phyloP scores from a whole-genome alignment of 2,888 invertebrate genomes.

The Stenodema calcarata region DNA sequence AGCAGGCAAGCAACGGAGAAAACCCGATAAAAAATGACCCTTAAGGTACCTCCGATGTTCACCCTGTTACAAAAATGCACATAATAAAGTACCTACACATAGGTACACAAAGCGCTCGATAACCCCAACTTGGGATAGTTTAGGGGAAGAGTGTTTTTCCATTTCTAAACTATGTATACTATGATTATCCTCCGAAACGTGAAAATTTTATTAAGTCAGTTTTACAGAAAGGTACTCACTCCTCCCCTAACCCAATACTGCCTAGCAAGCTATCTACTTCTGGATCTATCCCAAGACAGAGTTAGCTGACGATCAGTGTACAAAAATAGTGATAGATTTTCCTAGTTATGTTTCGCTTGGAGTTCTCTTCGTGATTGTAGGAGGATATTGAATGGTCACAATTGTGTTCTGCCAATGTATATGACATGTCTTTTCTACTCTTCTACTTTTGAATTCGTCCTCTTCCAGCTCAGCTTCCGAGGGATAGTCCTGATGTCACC shows the following conservation, averaged over 20 bases:
- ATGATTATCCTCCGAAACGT: no score
- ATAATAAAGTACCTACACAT: not conserved
- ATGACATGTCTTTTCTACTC: no score
- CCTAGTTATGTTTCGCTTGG: not conserved
- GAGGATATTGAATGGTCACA: no score
- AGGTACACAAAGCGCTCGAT: not conserved
- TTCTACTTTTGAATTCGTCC: no score
- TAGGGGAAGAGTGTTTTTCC: not conserved
- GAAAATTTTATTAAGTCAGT: no score
- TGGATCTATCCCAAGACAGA: not conserved
- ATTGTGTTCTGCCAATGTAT: no score
- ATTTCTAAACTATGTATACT: no score
- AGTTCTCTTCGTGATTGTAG: no score
- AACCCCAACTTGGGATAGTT: not conserved
- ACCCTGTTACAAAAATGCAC: not conserved
- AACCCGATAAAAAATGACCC: constrained; percentile 2
- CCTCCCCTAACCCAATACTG: not conserved
- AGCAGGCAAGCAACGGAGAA: not conserved
- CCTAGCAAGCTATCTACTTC: not conserved
- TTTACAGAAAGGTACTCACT: not conserved
- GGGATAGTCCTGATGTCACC: no score
- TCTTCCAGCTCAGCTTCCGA: no score
- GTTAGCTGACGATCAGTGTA: not conserved
- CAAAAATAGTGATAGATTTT: not conserved
- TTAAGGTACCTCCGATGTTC: not conserved